Evolutionary conservation across 1,140 invertebrate genomes (phyloP), one percentile per base, ranked within the genome.

Genomic region (Helicoverpa armigera): DNA sequence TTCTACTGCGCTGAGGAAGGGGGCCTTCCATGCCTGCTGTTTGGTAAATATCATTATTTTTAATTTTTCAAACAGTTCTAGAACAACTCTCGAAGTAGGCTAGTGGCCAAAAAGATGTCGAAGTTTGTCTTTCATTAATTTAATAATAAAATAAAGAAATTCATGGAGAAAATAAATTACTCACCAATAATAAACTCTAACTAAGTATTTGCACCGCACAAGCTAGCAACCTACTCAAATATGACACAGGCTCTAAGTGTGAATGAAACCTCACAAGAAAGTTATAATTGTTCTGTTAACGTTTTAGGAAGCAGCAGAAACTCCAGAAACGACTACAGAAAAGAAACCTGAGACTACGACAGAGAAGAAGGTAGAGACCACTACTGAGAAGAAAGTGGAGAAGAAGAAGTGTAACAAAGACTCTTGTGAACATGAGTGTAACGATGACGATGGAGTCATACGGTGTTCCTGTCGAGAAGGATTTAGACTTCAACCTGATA

Each of bases 341-440:
- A 31, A 58, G 53, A 31, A 76, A 51, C 73, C 73, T 12, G 18
- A 50, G 18, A 29, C 56, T 1, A 76, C 74, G 3, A 76, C 73
- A 11, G 35, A 58, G 60, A 70, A 65, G 48, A 63, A 61, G 12
- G 14, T 73, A 72, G 84, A 88, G 51, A 86, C 86, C 1, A 83
- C 85, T 0, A 83, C 81, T 3, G 67, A 77, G 54, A 76, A 73
- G 11, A 67, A 67, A 67, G 75, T 86, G 31, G 83, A 83, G 78
- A 87, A 87, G 80, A 87, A 92, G 73, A 90, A 86, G 83, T 97
- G 96, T 89, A 93, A 93, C 79, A 89, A 96, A 82, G 96, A 97
- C 82, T 96, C 97, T 3, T 97, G 97, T 92, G 95, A 96, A 16
- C 97, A 97, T 70, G 91, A 95, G 43, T 97, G 97, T 93, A 86